Conservation (phyloP, 2,797 vertebrate genomes). For the Chloroceryle amazona region DNA sequence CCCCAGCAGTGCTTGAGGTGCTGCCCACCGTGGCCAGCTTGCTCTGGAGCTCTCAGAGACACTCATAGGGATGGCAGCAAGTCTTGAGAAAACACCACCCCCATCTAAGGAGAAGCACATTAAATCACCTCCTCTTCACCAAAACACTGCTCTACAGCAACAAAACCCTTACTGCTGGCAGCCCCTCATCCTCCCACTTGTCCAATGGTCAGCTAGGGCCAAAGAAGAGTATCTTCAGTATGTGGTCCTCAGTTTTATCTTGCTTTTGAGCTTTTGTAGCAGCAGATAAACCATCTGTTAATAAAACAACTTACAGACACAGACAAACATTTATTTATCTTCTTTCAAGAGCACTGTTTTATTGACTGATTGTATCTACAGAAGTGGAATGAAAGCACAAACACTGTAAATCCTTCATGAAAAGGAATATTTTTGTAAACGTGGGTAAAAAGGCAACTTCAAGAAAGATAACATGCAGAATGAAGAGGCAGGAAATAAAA, state of each 20-base stretch:
- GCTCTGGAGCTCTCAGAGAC: background rate
- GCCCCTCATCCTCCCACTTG: accelerated
- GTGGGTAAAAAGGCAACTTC: background rate
- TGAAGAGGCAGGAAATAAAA: background rate
- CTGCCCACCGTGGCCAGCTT: background rate
- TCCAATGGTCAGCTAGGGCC: background rate
- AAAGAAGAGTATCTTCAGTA: background rate
- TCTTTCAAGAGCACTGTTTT: background rate
- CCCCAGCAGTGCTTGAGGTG: background rate
- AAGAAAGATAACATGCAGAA: background rate
- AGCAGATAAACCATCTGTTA: background rate
- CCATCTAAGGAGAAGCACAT: accelerated
- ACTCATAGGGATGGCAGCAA: accelerated
- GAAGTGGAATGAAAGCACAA: background rate
- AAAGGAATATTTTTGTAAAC: background rate
- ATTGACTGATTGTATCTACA: background rate
- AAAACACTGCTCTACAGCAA: background rate
- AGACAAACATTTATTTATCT: background rate
- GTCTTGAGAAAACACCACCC: background rate
- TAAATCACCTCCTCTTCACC: background rate
- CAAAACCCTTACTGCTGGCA: accelerated
- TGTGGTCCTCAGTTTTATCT: accelerated
- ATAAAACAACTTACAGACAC: background rate
- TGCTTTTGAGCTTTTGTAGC: background rate
- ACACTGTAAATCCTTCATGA: background rate